phyloP scores from a whole-genome alignment of 1,140 invertebrate species.

The Metopolophium dirhodum region DNA sequence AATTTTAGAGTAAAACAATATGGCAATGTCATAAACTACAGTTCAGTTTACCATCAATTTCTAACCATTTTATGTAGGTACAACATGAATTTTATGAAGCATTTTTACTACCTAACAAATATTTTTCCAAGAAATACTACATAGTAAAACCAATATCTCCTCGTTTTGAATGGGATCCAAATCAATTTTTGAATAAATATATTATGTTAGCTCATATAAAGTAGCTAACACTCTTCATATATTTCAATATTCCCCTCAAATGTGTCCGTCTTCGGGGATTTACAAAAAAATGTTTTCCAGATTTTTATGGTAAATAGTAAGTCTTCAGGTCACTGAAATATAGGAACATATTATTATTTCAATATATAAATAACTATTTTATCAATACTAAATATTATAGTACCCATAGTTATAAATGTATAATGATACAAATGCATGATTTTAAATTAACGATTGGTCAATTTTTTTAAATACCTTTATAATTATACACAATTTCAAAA shows the following conservation, averaged over 20 bases:
- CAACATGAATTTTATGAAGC: background rate
- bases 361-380: background rate
- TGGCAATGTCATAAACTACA: background rate
- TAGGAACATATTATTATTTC: background rate
- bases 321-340: background rate
- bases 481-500: background rate
- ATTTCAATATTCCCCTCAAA: background rate
- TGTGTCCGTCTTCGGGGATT: background rate
- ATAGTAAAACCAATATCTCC: background rate
- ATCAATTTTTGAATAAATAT: background rate
- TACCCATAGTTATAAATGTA: too few relatives aligned
- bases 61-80: background rate
- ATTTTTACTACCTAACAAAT: background rate
- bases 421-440: too few relatives aligned
- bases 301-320: background rate
- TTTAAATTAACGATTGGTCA: too few relatives aligned
- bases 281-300: background rate
- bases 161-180: background rate
- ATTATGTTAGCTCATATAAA: background rate
- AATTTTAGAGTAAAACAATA: background rate
- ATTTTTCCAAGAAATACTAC: background rate
- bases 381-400: too few relatives aligned
- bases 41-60: background rate
- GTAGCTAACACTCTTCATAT: background rate
- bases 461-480: too few relatives aligned